Evolutionary conservation across 1,140 invertebrate genomes (phyloP), one percentile per base, ranked within the genome.

Genomic region (Aphelinus atriplicis): DNA sequence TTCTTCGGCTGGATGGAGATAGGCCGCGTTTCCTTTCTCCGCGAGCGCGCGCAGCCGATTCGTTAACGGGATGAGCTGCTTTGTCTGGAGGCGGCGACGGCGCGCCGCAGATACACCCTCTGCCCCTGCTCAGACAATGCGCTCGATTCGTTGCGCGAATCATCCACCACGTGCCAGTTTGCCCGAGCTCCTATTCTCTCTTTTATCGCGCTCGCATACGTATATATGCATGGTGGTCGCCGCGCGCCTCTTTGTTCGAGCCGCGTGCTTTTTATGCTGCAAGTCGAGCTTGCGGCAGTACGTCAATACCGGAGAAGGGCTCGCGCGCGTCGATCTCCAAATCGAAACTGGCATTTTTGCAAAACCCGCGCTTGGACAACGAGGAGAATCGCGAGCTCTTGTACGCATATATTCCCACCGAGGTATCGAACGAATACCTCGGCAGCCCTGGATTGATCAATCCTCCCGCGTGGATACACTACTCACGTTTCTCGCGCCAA

Each of bases 21-120:
- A 88, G 80, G 84, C 82, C 86, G 87, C 87, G 86, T 84, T 84
- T 26, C 26, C 26, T 26, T 26, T 26, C 26, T 26, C 26, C 26
- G 26, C 26, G 80, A 78, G 76, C 80, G 77, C 78, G 76, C 64
- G 65, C 65, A 46, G 58, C 46, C 71, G 84, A 86, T 85, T 86
- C 82, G 83, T 81, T 80, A 85, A 82, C 83, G 84, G 82, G 81
- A 83, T 84, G 26, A 26, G 82, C 81, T 83, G 82, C 82, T 86
- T 86, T 87, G 85, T 87, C 85, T 85, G 70, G 62, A 69, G 65
- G 65, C 64, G 64, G 46, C 77, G 67, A 68, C 76, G 68, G 69
- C 58, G 69, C 67, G 62, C 26, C 48, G 26, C 26, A 26, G 26
- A 26, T 26, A 26, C 26, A 26, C 26, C 26, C 26, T 26, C 26